phyloP scores from a whole-genome alignment of 2,113 vertebrate species.

The Coturnix japonica region DNA sequence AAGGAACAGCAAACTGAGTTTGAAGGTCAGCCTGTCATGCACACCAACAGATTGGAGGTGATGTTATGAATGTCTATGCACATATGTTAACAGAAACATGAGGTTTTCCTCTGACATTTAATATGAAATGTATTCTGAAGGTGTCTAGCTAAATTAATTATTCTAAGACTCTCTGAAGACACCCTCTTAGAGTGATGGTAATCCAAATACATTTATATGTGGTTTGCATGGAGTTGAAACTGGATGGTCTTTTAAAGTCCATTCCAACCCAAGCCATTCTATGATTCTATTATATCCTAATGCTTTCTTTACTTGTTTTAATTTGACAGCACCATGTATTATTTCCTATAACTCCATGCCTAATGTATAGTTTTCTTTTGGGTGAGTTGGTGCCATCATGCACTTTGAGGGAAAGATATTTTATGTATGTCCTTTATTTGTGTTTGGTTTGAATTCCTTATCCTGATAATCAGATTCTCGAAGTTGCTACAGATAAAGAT shows the following conservation, averaged over 20 bases:
- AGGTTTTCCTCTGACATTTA: background rate
- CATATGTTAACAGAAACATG: background rate
- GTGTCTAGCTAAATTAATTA: background rate
- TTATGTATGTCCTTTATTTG: background rate
- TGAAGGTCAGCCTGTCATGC: background rate
- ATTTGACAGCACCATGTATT: background rate
- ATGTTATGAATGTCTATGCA: background rate
- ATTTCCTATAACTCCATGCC: background rate
- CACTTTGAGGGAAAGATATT: background rate
- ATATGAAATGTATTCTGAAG: background rate
- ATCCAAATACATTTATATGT: background rate
- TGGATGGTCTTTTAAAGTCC: background rate
- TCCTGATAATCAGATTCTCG: background rate
- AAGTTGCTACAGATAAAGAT: background rate
- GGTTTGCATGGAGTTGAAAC: background rate
- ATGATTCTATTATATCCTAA: background rate
- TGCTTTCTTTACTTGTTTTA: background rate
- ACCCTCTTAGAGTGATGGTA: background rate
- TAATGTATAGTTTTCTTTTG: background rate
- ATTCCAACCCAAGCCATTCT: background rate
- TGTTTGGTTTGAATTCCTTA: background rate
- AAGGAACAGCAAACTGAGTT: background rate
- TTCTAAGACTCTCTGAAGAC: background rate
- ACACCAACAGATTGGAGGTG: background rate
- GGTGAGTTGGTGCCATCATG: background rate